phyloP scores from a whole-genome alignment of 1,140 invertebrate species.

The Agrilus planipennis region DNA sequence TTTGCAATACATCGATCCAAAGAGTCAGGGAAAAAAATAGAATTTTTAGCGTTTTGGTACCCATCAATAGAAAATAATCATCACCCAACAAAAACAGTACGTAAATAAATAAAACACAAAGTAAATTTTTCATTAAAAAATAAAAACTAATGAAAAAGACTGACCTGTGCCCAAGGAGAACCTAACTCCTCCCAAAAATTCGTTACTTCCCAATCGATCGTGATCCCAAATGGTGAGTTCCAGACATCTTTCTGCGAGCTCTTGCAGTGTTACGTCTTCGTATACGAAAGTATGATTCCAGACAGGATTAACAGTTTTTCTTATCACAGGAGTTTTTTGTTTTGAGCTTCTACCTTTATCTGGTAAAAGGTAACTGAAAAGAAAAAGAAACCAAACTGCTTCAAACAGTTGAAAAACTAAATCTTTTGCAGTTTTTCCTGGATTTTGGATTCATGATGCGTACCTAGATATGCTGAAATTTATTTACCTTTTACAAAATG shows the following conservation, averaged over 20 bases:
- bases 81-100: no score
- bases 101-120: no score
- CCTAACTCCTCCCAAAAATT: conserved; percentile 87
- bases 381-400: not conserved
- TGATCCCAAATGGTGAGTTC: conserved; percentile 95
- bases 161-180: conserved; percentile 80
- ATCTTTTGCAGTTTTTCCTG: no score
- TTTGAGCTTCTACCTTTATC: conserved; percentile 78
- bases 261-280: conserved; percentile 70
- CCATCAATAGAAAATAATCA: no score
- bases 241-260: conserved; percentile 70
- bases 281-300: conserved; percentile 90
- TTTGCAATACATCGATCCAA: no score
- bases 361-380: conserved; percentile 73
- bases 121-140: no score
- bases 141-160: conserved; percentile 42
- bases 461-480: no score
- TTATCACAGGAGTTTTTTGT: conserved; percentile 81
- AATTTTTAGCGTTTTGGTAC: no score
- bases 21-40: no score
- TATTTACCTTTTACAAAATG: conserved; percentile 89
- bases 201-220: conserved; percentile 85
- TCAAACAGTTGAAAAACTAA: not conserved
- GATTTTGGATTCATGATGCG: no score
- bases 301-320: conserved; percentile 60